These are phyloP conservation scores for Spisula solida DNA, from an alignment of 2,888 invertebrate species.

Conservation along the genomic window DNA sequence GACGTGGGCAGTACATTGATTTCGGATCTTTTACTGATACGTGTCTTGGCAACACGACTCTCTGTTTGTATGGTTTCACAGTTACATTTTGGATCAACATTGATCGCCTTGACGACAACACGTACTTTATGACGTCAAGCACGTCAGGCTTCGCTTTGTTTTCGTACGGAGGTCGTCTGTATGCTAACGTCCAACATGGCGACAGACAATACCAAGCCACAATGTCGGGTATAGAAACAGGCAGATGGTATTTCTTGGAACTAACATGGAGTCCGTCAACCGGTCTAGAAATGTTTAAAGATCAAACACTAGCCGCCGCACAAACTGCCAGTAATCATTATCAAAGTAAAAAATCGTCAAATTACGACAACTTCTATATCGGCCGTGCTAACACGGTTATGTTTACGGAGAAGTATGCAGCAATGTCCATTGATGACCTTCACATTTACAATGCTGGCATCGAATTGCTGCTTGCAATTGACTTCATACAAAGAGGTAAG, in stretches of 20 bases:
- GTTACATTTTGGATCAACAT: slow-evolving; percentile 83
- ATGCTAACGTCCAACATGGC: slow-evolving; percentile 76
- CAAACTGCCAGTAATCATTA: slow-evolving; percentile 67
- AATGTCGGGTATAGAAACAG: slow-evolving; percentile 69
- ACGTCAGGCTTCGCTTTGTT: slow-evolving; percentile 79
- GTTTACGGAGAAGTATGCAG: slow-evolving; percentile 74
- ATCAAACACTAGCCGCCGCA: slow-evolving; percentile 75
- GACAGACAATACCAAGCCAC: slow-evolving; percentile 74
- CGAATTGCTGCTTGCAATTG: slow-evolving; percentile 79
- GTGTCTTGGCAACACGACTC: slow-evolving; percentile 82
- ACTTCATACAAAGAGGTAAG: slow-evolving; percentile 80
- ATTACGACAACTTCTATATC: slow-evolving; percentile 78
- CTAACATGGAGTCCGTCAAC: slow-evolving; percentile 80
- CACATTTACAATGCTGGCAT: slow-evolving; percentile 83
- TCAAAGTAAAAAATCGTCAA: slow-evolving; percentile 26
- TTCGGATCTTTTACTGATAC: slow-evolving; percentile 78
- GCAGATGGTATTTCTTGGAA: slow-evolving; percentile 86
- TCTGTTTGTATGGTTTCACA: slow-evolving; percentile 83
- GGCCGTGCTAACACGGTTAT: slow-evolving; percentile 76
- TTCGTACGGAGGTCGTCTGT: slow-evolving; percentile 73
- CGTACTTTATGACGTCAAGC: slow-evolving; percentile 78
- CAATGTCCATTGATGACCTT: slow-evolving; percentile 83
- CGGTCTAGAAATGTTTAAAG: slow-evolving; percentile 81
- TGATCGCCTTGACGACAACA: slow-evolving; percentile 71
- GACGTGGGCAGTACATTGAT: slow-evolving; percentile 81